Conservation (phyloP, 2,113 vertebrate species). For the Phyllostomus hastatus region DNA sequence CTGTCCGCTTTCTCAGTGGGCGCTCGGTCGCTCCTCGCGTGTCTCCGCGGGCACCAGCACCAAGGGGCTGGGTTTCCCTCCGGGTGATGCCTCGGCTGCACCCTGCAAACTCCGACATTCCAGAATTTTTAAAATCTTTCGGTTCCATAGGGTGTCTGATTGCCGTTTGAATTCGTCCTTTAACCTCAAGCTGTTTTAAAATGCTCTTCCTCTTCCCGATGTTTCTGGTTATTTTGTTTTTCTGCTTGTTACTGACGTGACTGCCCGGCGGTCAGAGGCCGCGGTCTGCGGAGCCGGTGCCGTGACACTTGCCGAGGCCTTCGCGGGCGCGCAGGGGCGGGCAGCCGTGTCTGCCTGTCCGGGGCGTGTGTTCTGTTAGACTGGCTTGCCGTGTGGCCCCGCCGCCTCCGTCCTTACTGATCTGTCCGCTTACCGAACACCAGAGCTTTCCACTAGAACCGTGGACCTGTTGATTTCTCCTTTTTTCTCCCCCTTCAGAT, state of each 20-base stretch:
- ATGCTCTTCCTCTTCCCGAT: not conserved
- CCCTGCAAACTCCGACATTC: not conserved
- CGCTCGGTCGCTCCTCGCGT: not conserved
- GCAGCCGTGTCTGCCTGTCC: not conserved
- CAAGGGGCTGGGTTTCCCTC: not conserved
- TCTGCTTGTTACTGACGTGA: not conserved
- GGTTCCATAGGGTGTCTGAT: not conserved
- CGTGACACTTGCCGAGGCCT: not conserved
- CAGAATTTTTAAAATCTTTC: not conserved
- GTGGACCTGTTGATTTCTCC: not conserved
- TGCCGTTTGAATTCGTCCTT: not conserved
- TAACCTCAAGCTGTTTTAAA: not conserved
- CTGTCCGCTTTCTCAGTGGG: not conserved
- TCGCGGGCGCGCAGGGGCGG: too few species aligned
- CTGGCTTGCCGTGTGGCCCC: not conserved
- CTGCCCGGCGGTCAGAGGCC: not conserved
- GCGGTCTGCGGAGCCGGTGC: not conserved
- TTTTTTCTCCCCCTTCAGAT: not conserved
- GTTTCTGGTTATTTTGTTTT: not conserved
- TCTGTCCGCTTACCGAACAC: not conserved
- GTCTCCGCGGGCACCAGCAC: not conserved
- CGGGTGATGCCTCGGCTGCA: not conserved
- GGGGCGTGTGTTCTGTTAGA: not conserved
- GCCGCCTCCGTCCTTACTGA: not conserved
- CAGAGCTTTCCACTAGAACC: not conserved